These are phyloP conservation scores for Condylura cristata DNA, from an alignment of 2,113 vertebrate species.

Conservation along the genomic window DNA sequence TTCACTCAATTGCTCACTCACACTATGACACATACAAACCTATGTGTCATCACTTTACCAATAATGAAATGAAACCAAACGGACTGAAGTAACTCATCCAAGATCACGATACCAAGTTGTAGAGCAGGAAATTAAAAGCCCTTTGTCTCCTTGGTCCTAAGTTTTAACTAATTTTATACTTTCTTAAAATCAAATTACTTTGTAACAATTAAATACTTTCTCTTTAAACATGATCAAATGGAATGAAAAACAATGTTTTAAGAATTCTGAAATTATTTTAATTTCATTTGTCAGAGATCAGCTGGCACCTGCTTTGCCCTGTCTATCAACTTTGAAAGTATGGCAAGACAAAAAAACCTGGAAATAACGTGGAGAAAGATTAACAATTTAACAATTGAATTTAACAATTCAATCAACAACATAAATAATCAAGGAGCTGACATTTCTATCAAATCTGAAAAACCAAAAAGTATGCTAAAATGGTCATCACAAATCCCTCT, in stretches of 20 bases:
- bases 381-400: background rate
- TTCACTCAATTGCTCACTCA: conserved; percentile 19
- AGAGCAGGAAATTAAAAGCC: background rate
- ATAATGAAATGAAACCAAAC: background rate
- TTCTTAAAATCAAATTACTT: conserved; percentile 43
- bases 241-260: background rate
- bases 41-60: background rate
- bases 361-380: background rate
- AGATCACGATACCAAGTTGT: background rate
- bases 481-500: background rate
- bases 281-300: background rate
- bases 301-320: background rate
- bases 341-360: conserved; percentile 21
- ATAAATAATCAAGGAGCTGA: background rate
- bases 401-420: background rate
- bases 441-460: background rate
- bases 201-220: background rate
- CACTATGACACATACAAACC: background rate
- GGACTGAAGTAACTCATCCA: background rate
- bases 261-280: conserved; percentile 23
- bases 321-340: background rate
- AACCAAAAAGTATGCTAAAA: background rate
- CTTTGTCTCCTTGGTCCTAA: background rate
- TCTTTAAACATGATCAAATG: too few species aligned
- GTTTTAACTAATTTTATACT: conserved; percentile 31